Evolutionary conservation across 2,113 vertebrate species (phyloP), one percentile per base, ranked within the genome.

Genomic region (Cricetomys ansorgei): DNA sequence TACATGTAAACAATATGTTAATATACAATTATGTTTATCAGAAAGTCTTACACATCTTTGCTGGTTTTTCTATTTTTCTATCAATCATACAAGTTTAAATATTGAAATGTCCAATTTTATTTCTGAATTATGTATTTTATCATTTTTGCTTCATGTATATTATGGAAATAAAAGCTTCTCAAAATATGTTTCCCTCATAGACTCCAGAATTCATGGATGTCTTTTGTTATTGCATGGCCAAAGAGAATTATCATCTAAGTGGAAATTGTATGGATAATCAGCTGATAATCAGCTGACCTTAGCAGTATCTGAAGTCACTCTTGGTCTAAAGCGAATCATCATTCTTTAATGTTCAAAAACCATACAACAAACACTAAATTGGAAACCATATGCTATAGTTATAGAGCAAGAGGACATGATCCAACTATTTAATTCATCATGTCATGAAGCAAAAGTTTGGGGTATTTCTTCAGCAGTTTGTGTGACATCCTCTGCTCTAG

Each of bases 241-340:
- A 91, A 89, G 50, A 86, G 48, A 91, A 67, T 77, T 94, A 94
- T 92, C 15, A 19, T 96, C 55, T 48, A 96, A 48, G 94, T 80
- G 50, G 34, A 92, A 94, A 92, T 96, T 85, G 77, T 75, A 70
- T 96, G 77, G 7, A 5, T 91, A 72, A 94, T 89, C 59, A 96
- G 43, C 43, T 94, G 7, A 5, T 91, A 72, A 94, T 89, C 59
- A 96, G 43, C 43, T 94, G 89, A 91, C 40, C 13, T 83, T 81
- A 95, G 45, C 21, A 72, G 59, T 89, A 91, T 81, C 53, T 94
- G 45, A 91, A 89, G n/a, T 55, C 88, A 53, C 25, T 80, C 53
- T 96, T 67, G 72, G 19, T 91, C 50, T 76, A 62, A 96, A 96
- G 92, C 96, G 77, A 92, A 64, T 86, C 72, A 94, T 89, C 59